Evolutionary conservation across 2,113 vertebrate genomes (phyloP).

Genomic region (Neodontobutis hainanensis): DNA sequence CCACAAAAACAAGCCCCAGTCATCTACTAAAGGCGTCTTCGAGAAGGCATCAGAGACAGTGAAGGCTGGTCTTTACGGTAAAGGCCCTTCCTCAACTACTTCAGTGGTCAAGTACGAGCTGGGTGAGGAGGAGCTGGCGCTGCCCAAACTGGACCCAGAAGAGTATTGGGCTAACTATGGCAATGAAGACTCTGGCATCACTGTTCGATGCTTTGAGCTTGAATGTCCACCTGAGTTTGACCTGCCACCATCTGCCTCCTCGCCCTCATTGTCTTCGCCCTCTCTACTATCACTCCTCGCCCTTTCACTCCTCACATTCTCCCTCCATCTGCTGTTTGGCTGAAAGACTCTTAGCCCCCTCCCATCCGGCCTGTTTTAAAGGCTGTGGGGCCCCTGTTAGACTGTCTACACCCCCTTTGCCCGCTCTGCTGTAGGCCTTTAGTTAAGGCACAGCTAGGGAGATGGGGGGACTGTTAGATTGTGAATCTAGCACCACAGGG

Average conservation of each 20-base stretch:
- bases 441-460: conserved; percentile 73
- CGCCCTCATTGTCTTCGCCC: conserved; percentile 46
- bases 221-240: conserved; percentile 81
- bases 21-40: conserved; percentile 84
- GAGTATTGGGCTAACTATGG: conserved; percentile 85
- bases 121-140: conserved; percentile 79
- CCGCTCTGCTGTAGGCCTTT: conserved; percentile 67
- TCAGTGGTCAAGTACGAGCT: conserved; percentile 81
- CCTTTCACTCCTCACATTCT: conserved; percentile 66
- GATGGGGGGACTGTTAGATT: conserved; percentile 71
- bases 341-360: conserved; percentile 67
- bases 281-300: conserved; percentile 62
- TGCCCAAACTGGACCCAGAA: conserved; percentile 84
- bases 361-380: conserved; percentile 71
- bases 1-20: conserved; percentile 87
- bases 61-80: conserved; percentile 80
- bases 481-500: conserved; percentile 71
- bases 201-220: conserved; percentile 81
- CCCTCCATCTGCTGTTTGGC: conserved; percentile 73
- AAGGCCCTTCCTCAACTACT: conserved; percentile 74
- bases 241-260: conserved; percentile 71
- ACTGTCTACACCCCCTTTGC: conserved; percentile 73
- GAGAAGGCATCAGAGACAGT: conserved; percentile 82
- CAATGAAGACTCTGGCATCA: conserved; percentile 84
- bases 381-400: conserved; percentile 64